A percentile compares a stretch with the other conserved stretches of the same genome.
phyloP scores from a whole-genome alignment of 2,888 invertebrate species.

The Trissolcus japonicus region DNA sequence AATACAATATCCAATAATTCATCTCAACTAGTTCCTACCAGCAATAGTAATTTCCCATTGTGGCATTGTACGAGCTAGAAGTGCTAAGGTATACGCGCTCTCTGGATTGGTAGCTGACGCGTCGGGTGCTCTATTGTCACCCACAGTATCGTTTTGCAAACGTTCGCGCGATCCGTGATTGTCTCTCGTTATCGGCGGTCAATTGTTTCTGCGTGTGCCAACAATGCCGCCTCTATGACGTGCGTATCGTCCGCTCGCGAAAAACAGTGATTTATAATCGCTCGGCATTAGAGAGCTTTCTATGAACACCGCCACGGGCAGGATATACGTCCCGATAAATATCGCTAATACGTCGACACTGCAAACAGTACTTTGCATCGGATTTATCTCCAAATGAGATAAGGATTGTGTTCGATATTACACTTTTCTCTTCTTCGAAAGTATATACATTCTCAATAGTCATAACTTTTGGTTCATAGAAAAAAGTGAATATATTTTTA shows the following conservation, averaged over 20 bases:
- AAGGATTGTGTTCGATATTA: too few species aligned
- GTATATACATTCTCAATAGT: conserved; percentile 3
- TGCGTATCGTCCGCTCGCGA: conserved; percentile 1
- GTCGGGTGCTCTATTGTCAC: conserved; percentile 60
- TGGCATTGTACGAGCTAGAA: conserved; percentile 27
- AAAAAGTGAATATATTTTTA: too few species aligned
- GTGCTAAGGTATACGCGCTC: conserved; percentile 26
- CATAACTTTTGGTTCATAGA: too few species aligned
- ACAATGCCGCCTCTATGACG: conserved; percentile 65
- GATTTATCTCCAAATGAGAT: too few species aligned
- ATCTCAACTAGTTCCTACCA: conserved; percentile 38
- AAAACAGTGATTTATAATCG: too few species aligned
- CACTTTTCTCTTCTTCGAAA: too few species aligned
- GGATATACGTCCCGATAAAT: conserved; percentile 52
- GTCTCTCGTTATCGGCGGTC: conserved; percentile 69
- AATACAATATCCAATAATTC: conserved; percentile 48
- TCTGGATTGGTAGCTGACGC: conserved; percentile 26
- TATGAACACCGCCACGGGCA: conserved; percentile 9
- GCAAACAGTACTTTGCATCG: conserved; percentile 23
- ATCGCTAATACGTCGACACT: conserved; percentile 47
- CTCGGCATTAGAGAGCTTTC: too few species aligned
- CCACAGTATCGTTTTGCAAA: conserved; percentile 62
- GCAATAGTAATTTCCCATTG: conserved; percentile 40
- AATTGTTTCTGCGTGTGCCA: conserved; percentile 62
- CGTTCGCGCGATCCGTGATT: conserved; percentile 65